phyloP scores from a whole-genome alignment of 1,140 invertebrate species.

The Harlomillsia oculata region DNA sequence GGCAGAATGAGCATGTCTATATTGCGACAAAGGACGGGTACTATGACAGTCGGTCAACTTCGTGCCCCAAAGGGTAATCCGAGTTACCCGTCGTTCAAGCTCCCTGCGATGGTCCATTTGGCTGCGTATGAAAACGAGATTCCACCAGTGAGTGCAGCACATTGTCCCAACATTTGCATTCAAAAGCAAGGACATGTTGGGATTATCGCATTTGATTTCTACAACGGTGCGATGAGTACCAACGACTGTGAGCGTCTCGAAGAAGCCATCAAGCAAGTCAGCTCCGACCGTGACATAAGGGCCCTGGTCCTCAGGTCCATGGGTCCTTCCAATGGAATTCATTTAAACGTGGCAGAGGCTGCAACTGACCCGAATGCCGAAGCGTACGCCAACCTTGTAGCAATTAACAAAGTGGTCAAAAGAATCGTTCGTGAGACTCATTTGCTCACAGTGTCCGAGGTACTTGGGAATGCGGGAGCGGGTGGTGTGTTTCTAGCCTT shows the following conservation, averaged over 20 bases:
- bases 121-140: not conserved
- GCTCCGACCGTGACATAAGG: not conserved
- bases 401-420: not conserved
- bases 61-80: too few relatives aligned
- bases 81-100: not conserved
- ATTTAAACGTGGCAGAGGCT: not conserved
- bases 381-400: not conserved
- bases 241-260: not conserved
- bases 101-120: not conserved
- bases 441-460: not conserved
- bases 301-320: not conserved
- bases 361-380: not conserved
- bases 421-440: not conserved
- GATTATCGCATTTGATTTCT: not conserved
- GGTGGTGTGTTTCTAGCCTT: not conserved
- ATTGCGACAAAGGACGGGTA: too few relatives aligned
- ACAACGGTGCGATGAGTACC: not conserved
- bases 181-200: not conserved
- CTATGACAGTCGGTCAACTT: too few relatives aligned
- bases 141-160: not conserved
- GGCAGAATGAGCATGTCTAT: not conserved
- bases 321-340: not conserved
- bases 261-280: not conserved
- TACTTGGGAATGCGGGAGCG: not conserved
- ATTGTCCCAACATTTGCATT: not conserved